Evolutionary conservation across 2,888 invertebrate species (phyloP), one percentile per base, ranked within the genome.

Genomic region (Eretmocerus hayati): DNA sequence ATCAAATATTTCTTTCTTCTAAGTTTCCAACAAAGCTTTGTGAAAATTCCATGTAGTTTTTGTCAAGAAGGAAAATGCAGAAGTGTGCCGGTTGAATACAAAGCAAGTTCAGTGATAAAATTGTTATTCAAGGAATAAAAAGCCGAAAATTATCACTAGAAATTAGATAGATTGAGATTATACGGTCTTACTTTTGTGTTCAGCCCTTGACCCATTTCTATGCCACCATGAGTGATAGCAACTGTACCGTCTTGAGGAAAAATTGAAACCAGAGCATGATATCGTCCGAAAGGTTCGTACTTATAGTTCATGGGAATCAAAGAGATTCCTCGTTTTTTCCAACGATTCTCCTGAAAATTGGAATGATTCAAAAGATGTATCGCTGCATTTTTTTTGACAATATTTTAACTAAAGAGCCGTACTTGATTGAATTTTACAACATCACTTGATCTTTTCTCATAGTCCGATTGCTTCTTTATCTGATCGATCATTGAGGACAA

Each of bases 281-380:
- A 49, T 2, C 18, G 33, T 11, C 33, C 23, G 2, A 22, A 20
- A 11, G 38, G 3, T 2, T 1, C 1, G 13, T 47, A 4, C 4
- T 13, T n/a, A 33, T 40, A 52, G 15, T 46, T 50, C 54, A 54
- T 54, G 9, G 32, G 16, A 6, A 39, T n/a, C 5, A 52, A 22
- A 5, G 45, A 74, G 2, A 87, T 68, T 0, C 86, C 91, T 31
- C 79, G 78, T 65, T 91, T 91, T 60, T 80, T 85, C 90, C 90
- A 91, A 21, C 86, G 75, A 71, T 90, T 88, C 42, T 76, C 73
- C 81, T 80, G 21, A 6, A 47, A 44, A 59, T 9, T 22, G n/a
- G 19, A 16, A 15, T 26, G 33, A 21, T 33, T 40, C 11, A 19
- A 13, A 44, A 37, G 15, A 8, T n/a, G 21, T 36, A 26, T 15